phyloP scores from a whole-genome alignment of 2,797 vertebrate genomes.

The Pristis pectinata region DNA sequence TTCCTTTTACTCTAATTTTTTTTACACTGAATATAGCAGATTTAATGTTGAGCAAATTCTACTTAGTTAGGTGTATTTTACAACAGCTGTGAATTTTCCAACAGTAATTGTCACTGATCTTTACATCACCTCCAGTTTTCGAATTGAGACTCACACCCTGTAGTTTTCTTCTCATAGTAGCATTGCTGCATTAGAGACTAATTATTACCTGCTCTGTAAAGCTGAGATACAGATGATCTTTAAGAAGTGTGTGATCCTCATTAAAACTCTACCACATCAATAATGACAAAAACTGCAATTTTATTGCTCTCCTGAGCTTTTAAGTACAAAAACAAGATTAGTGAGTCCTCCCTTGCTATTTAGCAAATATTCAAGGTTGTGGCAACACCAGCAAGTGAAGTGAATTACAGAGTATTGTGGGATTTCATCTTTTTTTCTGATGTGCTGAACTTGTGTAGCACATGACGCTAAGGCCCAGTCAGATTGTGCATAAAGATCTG shows the following conservation, averaged over 20 bases:
- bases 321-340: conserved; percentile 18
- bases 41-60: not conserved
- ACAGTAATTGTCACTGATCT: not conserved
- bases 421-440: not conserved
- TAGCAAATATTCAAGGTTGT: not conserved
- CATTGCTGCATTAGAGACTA: not conserved
- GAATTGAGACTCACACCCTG: not conserved
- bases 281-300: conserved; percentile 16
- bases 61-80: not conserved
- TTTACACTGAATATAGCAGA: not conserved
- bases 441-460: no score
- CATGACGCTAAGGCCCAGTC: no score
- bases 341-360: not conserved
- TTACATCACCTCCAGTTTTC: not conserved
- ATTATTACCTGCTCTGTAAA: conserved; percentile 18
- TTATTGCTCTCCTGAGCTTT: not conserved
- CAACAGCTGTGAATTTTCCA: not conserved
- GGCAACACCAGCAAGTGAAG: not conserved
- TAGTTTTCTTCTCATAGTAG: not conserved
- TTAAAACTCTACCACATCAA: conserved; percentile 8
- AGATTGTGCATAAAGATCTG: no score
- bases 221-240: not conserved
- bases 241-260: not conserved
- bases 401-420: not conserved
- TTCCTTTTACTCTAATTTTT: not conserved